Conservation (phyloP, 2,797 vertebrate genomes). For the Enteromius argenteus region DNA sequence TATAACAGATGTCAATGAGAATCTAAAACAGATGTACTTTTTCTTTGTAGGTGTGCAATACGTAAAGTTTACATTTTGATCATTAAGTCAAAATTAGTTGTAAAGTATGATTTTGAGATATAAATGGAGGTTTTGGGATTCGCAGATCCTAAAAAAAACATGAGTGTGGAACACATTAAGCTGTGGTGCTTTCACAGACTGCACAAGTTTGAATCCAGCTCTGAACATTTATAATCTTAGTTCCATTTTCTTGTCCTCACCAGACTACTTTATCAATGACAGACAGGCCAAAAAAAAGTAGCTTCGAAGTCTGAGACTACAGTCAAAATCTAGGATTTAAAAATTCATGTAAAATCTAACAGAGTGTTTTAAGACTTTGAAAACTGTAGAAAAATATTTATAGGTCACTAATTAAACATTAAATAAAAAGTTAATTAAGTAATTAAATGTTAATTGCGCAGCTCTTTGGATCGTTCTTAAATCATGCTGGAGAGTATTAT, state of each 20-base stretch:
- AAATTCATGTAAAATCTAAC: neutral
- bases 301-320: neutral
- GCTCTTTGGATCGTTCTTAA: neutral
- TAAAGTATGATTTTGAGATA: neutral
- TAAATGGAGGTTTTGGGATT: neutral
- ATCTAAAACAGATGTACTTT: neutral
- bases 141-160: neutral
- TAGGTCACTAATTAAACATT: neutral
- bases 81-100: neutral
- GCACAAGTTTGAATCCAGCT: neutral
- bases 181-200: neutral
- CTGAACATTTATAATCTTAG: neutral
- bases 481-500: neutral
- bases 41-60: neutral
- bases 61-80: neutral
- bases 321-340: neutral
- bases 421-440: constrained; percentile 15
- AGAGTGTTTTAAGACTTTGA: neutral
- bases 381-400: constrained; percentile 7
- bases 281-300: neutral
- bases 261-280: neutral
- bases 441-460: neutral
- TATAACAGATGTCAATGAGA: neutral
- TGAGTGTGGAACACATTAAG: neutral
- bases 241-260: neutral